A percentile compares a stretch with the other conserved stretches of the same genome.
These are phyloP conservation scores for Paelopatides confundens DNA, from an alignment of 53 echinoderm and acorn worm species.

Conservation along the genomic window DNA sequence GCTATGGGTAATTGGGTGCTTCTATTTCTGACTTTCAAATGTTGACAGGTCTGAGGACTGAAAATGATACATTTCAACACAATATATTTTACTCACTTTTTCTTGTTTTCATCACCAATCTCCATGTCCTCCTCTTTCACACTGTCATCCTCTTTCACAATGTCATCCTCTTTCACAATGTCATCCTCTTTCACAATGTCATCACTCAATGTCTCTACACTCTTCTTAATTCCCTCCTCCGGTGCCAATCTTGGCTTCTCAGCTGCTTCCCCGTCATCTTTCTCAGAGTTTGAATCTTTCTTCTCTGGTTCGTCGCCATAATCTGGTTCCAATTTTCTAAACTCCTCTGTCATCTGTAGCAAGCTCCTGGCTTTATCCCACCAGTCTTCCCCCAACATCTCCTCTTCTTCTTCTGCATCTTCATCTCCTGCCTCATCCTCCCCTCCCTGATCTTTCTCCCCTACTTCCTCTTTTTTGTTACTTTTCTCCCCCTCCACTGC, in stretches of 20 bases:
- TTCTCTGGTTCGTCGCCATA: not conserved
- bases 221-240: not conserved
- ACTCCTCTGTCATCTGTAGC: slow-evolving; percentile 56
- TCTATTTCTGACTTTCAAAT: too few species aligned
- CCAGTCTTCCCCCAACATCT: slow-evolving; percentile 68
- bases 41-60: too few species aligned
- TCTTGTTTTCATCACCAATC: slow-evolving; percentile 41
- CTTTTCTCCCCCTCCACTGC: slow-evolving; percentile 55
- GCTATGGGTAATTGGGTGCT: too few species aligned
- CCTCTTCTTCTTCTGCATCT: slow-evolving; percentile 63
- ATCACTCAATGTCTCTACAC: too few species aligned
- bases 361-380: slow-evolving; percentile 67
- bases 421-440: slow-evolving; percentile 56
- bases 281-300: not conserved
- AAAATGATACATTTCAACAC: too few species aligned
- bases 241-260: not conserved
- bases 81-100: slow-evolving; percentile 7
- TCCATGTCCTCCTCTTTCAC: slow-evolving; percentile 27
- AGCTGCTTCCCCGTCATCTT: not conserved
- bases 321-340: slow-evolving; percentile 40
- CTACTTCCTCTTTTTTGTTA: slow-evolving; percentile 3
- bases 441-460: not conserved
- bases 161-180: slow-evolving; percentile 14
- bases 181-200: slow-evolving; percentile 22
- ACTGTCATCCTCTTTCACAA: slow-evolving; percentile 18